These are phyloP conservation scores for Harpalus rubripes DNA, from an alignment of 2,888 invertebrate species.

Conservation along the genomic window DNA sequence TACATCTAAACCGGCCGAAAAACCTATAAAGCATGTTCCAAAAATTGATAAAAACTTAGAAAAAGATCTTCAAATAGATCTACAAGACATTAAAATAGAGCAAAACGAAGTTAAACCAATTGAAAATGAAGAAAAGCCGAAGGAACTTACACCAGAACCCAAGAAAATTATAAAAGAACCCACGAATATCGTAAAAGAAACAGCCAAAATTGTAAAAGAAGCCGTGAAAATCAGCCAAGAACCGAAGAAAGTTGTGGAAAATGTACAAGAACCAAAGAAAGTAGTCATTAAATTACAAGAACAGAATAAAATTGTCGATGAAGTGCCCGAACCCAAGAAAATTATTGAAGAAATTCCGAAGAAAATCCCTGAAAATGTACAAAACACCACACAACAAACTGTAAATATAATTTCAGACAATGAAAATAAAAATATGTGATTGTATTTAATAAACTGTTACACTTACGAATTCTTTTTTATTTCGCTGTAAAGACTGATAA, in stretches of 20 bases:
- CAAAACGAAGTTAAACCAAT: constrained; percentile 79
- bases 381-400: constrained; percentile 7
- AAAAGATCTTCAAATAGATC: constrained; percentile 72
- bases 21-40: not conserved
- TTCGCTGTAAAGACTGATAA: not conserved
- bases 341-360: not conserved
- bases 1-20: not conserved
- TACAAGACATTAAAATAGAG: constrained; percentile 80
- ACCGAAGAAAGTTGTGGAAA: constrained; percentile 55
- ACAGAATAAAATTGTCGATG: not conserved
- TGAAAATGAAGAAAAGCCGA: constrained; percentile 79
- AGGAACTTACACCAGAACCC: constrained; percentile 78
- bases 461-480: not conserved
- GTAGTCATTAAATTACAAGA: not conserved
- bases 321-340: not conserved
- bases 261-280: constrained; percentile 16
- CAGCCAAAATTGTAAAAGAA: constrained; percentile 43
- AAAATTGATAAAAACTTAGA: constrained; percentile 70
- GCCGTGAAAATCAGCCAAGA: constrained; percentile 13
- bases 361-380: not conserved
- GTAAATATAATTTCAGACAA: constrained; percentile 29
- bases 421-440: constrained; percentile 46
- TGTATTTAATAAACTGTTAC: constrained; percentile 15
- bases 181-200: constrained; percentile 75
- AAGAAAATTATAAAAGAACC: constrained; percentile 77